phyloP scores from a whole-genome alignment of 1,140 invertebrate genomes.

The Mamestra configurata region DNA sequence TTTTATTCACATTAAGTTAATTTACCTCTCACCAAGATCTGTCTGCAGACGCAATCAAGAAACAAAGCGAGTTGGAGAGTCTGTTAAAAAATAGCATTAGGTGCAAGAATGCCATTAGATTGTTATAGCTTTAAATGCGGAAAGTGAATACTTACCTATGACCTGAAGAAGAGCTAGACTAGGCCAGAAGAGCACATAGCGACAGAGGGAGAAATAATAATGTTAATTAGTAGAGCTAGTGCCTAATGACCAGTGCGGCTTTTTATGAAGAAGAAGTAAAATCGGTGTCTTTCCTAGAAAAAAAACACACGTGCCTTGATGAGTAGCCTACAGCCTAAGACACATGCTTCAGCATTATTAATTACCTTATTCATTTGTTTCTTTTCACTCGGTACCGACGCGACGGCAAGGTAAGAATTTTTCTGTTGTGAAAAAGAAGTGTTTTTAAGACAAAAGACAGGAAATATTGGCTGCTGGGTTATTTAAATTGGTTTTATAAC shows the following conservation, averaged over 20 bases:
- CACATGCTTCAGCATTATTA: conserved; percentile 16
- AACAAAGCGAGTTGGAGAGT: neutral
- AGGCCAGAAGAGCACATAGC: neutral
- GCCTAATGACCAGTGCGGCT: conserved; percentile 16
- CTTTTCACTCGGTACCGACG: conserved; percentile 46
- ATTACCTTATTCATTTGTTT: conserved; percentile 48
- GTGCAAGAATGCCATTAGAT: neutral
- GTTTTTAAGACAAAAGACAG: conserved; percentile 4
- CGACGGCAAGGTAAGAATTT: conserved; percentile 50
- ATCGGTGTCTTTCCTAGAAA: conserved; percentile 4
- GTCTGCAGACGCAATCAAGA: neutral
- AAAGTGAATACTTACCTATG: conserved; percentile 2
- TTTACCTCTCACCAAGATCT: too few relatives aligned
- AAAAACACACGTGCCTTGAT: neutral
- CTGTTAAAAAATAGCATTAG: neutral
- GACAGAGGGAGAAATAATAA: neutral
- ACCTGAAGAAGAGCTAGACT: neutral
- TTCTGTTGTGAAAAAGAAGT: conserved; percentile 43
- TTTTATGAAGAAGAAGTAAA: neutral
- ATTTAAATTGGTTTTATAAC: neutral
- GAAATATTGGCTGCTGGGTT: neutral
- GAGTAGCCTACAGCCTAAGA: conserved; percentile 10
- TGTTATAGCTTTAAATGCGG: neutral
- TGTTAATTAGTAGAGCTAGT: conserved; percentile 7
- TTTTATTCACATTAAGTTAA: too few relatives aligned